Base-by-base conservation (phyloP, 2,797 vertebrate genomes). In the Pipistrellus nathusii region DNA sequence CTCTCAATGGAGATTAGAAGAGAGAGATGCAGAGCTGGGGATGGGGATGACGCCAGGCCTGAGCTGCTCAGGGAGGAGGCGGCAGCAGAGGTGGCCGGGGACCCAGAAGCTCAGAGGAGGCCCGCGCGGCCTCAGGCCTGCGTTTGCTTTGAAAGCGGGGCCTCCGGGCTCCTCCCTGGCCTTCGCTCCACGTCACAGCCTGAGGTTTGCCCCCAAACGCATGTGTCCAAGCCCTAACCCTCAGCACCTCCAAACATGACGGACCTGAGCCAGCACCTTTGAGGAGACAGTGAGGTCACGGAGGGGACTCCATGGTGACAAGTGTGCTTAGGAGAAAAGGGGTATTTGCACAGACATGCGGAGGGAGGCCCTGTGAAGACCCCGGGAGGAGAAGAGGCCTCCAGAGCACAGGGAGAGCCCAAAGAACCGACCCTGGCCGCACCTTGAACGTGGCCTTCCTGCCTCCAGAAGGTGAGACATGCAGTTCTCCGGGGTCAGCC, bases 51-150 rank as follows among this genome's bases (percentile, higher is more conserved):
- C 15, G 12, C 46, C 0, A 1, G 17, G 1, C 32, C 77, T 55
- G 27, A 21, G 32, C 2, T 66, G 14, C 15, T 88, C 23, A 20
- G 62, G 44, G 93, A 23, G 27, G 62, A 38, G 0, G 12, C 30
- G 7, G 35, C 27, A 85, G 35, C 55, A 68, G 25, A 77, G 72
- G 53, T n/a, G 27, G 14, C 11, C 13, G 5, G 18, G 6, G 32
- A 12, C 27, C 51, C 69, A 48, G 73, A 30, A 82, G 62, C 44
- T 20, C 38, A 0, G 27, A 8, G 59, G 15, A 82, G 32, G 5
- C 21, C 13, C 30, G 12, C 44, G 38, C 0, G 9, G 5, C 44
- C 6, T 2, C 1, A 44, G 27, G 27, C 5, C 23, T 15, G 0
- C 1, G 11, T 38, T 12, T 85, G 38, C n/a, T 59, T 59, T 27